These are phyloP conservation scores for Myanophis thanlyinensis DNA, from an alignment of 2,113 vertebrate genomes.

Conservation along the genomic window DNA sequence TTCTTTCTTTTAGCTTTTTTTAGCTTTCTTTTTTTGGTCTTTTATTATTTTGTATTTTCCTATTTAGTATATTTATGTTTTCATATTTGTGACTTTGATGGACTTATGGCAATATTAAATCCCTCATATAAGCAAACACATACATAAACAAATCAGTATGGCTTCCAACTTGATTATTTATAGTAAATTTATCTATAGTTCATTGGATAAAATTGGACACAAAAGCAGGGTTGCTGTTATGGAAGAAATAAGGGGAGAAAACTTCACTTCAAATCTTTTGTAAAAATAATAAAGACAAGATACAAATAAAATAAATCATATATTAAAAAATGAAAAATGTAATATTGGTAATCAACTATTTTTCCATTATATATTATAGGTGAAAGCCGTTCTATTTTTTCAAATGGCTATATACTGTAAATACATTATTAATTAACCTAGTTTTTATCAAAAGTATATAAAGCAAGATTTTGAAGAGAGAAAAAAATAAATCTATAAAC, in stretches of 20 bases:
- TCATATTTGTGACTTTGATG: background rate
- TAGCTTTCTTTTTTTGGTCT: background rate
- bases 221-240: too few species aligned
- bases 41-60: background rate
- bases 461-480: background rate
- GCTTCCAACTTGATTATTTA: background rate
- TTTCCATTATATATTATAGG: background rate
- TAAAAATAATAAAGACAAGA: background rate
- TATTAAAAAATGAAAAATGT: background rate
- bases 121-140: background rate
- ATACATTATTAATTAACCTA: background rate
- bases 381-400: background rate
- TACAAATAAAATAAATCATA: background rate
- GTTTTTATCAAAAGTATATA: background rate
- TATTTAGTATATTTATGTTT: background rate
- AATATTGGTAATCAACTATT: background rate
- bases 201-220: background rate
- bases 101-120: background rate
- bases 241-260: too few species aligned
- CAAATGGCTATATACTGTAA: background rate
- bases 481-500: background rate
- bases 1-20: background rate
- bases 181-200: background rate
- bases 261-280: too few species aligned
- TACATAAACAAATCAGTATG: background rate